Conservation (phyloP, 2,888 invertebrate species). For the Pharmacophagus antenor region DNA sequence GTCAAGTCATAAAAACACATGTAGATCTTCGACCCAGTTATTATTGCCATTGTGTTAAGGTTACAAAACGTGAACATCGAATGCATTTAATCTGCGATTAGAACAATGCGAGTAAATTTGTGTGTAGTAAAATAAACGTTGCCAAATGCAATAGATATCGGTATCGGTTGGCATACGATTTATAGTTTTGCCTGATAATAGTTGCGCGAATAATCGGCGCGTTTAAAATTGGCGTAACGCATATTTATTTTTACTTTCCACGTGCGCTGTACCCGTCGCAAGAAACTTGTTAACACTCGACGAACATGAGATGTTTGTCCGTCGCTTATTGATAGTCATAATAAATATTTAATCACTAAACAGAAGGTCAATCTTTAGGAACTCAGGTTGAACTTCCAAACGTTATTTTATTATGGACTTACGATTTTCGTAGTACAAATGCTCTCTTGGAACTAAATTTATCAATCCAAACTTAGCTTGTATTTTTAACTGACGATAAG, state of each 20-base stretch:
- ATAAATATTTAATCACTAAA: neutral
- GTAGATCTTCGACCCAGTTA: neutral
- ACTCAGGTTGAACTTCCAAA: neutral
- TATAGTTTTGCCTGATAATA: constrained; percentile 21
- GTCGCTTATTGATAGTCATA: neutral
- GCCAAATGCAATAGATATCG: constrained; percentile 30
- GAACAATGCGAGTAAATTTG: constrained; percentile 11
- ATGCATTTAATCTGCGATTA: constrained; percentile 13
- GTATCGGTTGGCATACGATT: constrained; percentile 30
- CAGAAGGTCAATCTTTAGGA: neutral
- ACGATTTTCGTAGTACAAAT: no score
- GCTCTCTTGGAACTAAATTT: no score
- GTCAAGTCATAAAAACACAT: neutral
- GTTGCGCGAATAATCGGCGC: constrained; percentile 26
- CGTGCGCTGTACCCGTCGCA: neutral
- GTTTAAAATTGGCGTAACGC: constrained; percentile 21
- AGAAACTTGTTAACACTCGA: neutral
- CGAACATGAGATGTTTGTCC: neutral
- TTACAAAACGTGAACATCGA: neutral
- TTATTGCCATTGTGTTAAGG: neutral
- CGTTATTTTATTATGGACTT: no score
- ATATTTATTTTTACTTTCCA: constrained; percentile 15
- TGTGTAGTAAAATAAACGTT: constrained; percentile 16
- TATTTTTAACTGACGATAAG: no score
- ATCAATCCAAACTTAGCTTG: no score